Base-by-base conservation (phyloP, 2,888 invertebrate species). In the Eristalis arbustorum region DNA sequence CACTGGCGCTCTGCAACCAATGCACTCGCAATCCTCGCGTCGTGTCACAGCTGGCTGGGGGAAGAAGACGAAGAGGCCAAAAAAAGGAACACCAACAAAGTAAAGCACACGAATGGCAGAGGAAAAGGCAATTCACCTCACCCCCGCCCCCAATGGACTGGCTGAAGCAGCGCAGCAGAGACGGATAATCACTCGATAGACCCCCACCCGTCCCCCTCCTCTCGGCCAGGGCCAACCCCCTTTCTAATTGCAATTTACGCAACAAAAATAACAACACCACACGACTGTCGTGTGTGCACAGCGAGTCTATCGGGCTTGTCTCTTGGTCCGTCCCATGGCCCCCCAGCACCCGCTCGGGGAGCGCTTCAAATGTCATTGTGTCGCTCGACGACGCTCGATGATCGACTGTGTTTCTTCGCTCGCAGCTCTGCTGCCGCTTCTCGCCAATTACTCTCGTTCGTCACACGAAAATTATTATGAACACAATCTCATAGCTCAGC, bases 241-340 rank as follows among this genome's bases (percentile, higher is more conserved):
- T 40, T 57, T 79, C 71, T 56, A 78, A 87, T 62, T 78, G 40
- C 78, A 76, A 83, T 87, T 87, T 87, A 83, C 87, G 87, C 87
- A 87, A 87, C 87, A 87, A 87, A 71, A 78, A 81, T 28, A 83
- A 87, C 78, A 67, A 81, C 80, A 64, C 64, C 79, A 83, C 75
- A 87, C 74, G 78, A 83, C 78, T 34, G 78, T 78, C 78, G 78
- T 75, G 87, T 83, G 83, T 78, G 79, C 73, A 68, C 37, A 31
- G 31, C 37, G 14, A 28, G 25, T 59, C 14, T 10, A 49, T 59
- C 22, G 25, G 25, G 23, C 59, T 14, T 28, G 25, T 49, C 18
- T n/a, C n/a, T 49, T 49, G 49, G n/a, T 49, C 49, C 18, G 18
- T 18, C 18, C 18, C 18, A 49, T 18, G 18, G 49, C 18, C 49